Evolutionary conservation across 92 coral and sea anemone genomes (phyloP).

Genomic region (Hydrozoanthus gracilis): DNA sequence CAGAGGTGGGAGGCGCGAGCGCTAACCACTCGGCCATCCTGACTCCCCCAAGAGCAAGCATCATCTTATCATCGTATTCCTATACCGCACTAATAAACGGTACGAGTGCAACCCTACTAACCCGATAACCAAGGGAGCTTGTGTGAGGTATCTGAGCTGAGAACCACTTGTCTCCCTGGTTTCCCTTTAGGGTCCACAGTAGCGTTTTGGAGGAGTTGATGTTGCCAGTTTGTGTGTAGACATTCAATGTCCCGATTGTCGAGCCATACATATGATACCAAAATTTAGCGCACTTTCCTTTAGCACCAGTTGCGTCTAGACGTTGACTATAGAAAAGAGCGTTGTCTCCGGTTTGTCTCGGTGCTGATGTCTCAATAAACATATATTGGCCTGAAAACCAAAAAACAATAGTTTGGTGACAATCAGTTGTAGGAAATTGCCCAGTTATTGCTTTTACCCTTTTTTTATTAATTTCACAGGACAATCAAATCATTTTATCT

Average conservation of each 20-base stretch:
- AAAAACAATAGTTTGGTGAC: background rate
- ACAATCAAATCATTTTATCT: background rate
- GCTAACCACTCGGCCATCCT: no score
- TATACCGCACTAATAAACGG: no score
- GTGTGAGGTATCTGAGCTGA: constrained; percentile 71
- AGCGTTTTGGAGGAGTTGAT: constrained; percentile 58
- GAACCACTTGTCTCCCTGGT: constrained; percentile 71
- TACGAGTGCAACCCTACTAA: constrained; percentile 2
- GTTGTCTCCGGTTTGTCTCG: constrained; percentile 75
- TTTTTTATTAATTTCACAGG: background rate
- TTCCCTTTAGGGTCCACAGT: constrained; percentile 77
- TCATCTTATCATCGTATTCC: no score
- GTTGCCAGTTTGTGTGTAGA: constrained; percentile 69
- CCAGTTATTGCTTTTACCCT: no score
- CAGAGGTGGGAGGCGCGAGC: no score
- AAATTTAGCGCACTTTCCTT: constrained; percentile 78
- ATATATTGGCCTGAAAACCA: constrained; percentile 75
- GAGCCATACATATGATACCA: constrained; percentile 93
- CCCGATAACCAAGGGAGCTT: constrained; percentile 74
- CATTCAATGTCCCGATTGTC: constrained; percentile 76
- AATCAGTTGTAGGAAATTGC: background rate
- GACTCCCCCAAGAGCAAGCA: no score
- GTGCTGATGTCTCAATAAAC: constrained; percentile 87
- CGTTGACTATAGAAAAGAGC: constrained; percentile 77
- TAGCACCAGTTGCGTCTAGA: constrained; percentile 67